Evolutionary conservation across 1,140 invertebrate species (phyloP).

Genomic region (Rhynchophorus ferrugineus): DNA sequence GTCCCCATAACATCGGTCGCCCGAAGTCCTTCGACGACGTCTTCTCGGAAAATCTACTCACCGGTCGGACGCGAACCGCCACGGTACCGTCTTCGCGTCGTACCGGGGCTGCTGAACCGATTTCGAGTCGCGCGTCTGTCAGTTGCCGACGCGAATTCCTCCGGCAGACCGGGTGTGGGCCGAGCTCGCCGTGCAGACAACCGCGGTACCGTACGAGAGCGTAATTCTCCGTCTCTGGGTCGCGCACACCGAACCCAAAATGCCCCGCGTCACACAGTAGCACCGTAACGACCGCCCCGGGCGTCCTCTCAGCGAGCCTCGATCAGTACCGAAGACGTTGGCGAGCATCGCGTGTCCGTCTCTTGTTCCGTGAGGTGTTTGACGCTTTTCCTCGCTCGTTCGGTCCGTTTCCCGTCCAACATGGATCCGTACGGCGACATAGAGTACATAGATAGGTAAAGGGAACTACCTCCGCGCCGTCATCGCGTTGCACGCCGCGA

Average conservation of each 20-base stretch:
- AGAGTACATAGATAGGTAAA: constrained; percentile 16
- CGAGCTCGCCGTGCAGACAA: not conserved
- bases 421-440: constrained; percentile 15
- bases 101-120: too few species aligned
- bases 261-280: not conserved
- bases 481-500: too few species aligned
- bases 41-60: too few species aligned
- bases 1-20: too few species aligned
- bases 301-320: not conserved
- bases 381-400: not conserved
- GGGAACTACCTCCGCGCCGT: too few species aligned
- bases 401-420: not conserved
- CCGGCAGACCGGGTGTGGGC: not conserved
- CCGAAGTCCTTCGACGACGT: too few species aligned
- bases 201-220: not conserved
- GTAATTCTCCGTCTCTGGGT: not conserved
- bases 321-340: not conserved
- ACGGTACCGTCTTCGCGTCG: too few species aligned
- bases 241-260: too few species aligned
- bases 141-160: not conserved
- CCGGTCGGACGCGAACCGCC: too few species aligned
- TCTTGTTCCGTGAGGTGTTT: constrained; percentile 1
- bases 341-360: not conserved
- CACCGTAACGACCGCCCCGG: not conserved
- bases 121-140: not conserved